Percentiles rank a stretch among this genome's conserved stretches.
Evolutionary conservation across 2,888 invertebrate species (phyloP).

Genomic region (Erebia palarica): DNA sequence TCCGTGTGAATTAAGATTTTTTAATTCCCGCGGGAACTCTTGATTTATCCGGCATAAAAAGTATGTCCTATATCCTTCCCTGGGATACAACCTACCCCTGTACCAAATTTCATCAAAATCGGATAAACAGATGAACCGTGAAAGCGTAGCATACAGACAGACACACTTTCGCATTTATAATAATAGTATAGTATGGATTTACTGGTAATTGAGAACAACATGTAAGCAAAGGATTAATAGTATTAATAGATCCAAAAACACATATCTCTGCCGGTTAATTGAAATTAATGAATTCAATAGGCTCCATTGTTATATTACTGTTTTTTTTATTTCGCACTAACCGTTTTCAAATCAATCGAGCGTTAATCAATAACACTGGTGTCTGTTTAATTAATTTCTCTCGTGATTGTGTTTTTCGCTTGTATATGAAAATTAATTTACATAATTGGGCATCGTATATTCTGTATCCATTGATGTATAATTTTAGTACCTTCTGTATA

Average conservation of each 20-base stretch:
- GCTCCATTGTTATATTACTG: not conserved
- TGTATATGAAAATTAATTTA: no score
- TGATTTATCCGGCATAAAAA: no score
- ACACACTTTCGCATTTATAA: not conserved
- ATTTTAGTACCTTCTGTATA: no score
- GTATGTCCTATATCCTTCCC: no score
- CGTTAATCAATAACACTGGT: not conserved
- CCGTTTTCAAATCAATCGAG: not conserved
- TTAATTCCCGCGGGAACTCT: no score
- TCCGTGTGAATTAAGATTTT: no score
- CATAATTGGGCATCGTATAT: no score
- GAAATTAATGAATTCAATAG: conserved; percentile 1
- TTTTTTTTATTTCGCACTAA: conserved; percentile 5
- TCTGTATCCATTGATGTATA: no score
- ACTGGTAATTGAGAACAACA: not conserved
- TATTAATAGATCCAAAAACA: no score
- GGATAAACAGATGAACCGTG: not conserved
- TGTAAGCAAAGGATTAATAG: not conserved
- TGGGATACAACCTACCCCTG: no score
- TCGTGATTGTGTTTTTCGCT: not conserved
- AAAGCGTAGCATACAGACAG: not conserved
- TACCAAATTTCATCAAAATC: no score
- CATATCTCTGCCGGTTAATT: not conserved
- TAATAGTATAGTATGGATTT: no score
- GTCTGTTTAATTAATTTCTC: conserved; percentile 13